Base-by-base conservation (phyloP, 2,113 vertebrate genomes). In the Tiliqua scincoides region DNA sequence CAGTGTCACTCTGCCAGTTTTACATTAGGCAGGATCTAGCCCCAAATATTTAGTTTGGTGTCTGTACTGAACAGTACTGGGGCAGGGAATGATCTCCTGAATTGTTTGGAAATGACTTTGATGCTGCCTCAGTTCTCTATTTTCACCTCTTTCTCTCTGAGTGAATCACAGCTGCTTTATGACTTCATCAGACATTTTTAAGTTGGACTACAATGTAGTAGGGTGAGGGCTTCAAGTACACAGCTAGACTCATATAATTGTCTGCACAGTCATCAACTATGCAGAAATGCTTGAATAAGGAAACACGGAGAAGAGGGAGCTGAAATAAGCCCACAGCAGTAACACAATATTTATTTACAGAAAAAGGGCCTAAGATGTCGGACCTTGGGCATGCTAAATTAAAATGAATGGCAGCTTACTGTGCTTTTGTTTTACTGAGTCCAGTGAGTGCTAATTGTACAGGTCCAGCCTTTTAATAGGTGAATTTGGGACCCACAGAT, bases 81-180 rank as follows among this genome's bases (percentile, higher is more conserved):
- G 75, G 63, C 83, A 68, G 65, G 52, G 48, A 43, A 15, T 61
- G 54, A 62, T 54, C 76, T 74, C 79, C 87, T 83, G 77, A 23
- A 70, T 82, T 57, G n/a, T 73, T 63, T 6, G 20, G 78, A 92
- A 91, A 79, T 79, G 91, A 59, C 86, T 87, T 78, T 40, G 72
- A 87, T 85, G 74, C 37, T 77, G 1, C 43, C 90, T 61, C 71
- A 32, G 82, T 61, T 91, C 84, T 78, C 74, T 78, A 62, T 85
- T 82, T 27, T 91, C 84, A 87, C 84, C 79, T 88, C 81, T 87
- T 93, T 84, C 85, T 88, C 84, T 91, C 57, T 0, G 32, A 91
- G 57, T 83, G 75, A 88, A 77, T 6, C 61, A 30, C 84, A 91
- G 88, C 83, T 83, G 7, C 87, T 89, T 1, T 1, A 71, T 74